phyloP scores from a whole-genome alignment of 2,113 vertebrate species.

The Marmota monax region DNA sequence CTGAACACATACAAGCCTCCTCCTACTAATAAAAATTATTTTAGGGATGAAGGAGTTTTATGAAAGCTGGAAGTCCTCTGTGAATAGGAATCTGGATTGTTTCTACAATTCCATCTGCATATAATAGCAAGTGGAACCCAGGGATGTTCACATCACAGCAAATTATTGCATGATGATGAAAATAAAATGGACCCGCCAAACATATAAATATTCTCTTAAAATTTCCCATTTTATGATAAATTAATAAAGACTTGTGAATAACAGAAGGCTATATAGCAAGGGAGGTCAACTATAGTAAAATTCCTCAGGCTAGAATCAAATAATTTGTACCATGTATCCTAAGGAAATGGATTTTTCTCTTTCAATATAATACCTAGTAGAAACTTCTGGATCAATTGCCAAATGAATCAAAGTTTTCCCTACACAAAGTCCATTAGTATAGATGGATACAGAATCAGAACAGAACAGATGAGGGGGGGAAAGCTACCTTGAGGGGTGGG shows the following conservation, averaged over 20 bases:
- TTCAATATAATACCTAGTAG: slow-evolving; percentile 5
- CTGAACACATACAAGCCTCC: not conserved
- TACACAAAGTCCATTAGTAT: slow-evolving; percentile 34
- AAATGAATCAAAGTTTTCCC: slow-evolving; percentile 34
- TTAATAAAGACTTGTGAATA: slow-evolving; percentile 48
- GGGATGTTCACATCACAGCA: not conserved
- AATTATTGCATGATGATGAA: not conserved
- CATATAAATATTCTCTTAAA: slow-evolving; percentile 1
- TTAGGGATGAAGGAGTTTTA: not conserved
- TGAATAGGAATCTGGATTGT: slow-evolving; percentile 38
- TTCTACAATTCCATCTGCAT: not conserved
- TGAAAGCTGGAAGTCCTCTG: not conserved
- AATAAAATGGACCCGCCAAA: slow-evolving; percentile 38
- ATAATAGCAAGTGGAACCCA: not conserved
- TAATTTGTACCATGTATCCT: slow-evolving; percentile 22
- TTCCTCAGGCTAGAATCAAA: slow-evolving; percentile 33
- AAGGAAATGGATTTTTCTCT: slow-evolving; percentile 36
- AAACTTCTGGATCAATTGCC: slow-evolving; percentile 5
- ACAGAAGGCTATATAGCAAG: slow-evolving; percentile 37
- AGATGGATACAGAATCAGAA: slow-evolving; percentile 33
- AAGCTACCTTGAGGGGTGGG: not conserved
- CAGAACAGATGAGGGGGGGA: not conserved
- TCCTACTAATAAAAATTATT: not conserved
- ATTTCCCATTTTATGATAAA: slow-evolving; percentile 29
- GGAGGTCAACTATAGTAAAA: slow-evolving; percentile 16